Evolutionary conservation across 2,888 invertebrate species (phyloP), one percentile per base, ranked within the genome.

Genomic region (Gerris lacustris): DNA sequence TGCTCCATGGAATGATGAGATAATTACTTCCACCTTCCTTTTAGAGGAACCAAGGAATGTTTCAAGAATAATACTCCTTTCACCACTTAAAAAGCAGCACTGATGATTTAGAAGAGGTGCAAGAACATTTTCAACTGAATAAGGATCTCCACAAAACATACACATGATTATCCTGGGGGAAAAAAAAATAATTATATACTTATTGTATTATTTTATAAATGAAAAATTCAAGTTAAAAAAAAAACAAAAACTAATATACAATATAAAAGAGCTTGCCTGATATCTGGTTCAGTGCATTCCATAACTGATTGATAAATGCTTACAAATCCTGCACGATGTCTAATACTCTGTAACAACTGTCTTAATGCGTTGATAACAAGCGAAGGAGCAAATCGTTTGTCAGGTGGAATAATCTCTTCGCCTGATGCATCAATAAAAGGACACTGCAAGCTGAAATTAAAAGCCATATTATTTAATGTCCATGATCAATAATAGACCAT

Each of bases 81-180:
- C 92, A 0, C 91, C 91, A 67, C 91, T 90, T 72, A 92, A 84
- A 80, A 91, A 90, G 80, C 92, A 93, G 74, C 92, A 90, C 75
- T 92, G 91, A 79, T 95, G 94, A 77, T 89, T 87, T 71, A 96
- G 83, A 72, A 97, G 82, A 0, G 96, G 96, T 17, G 89, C 89
- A 71, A 97, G 83, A 70, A 96, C 92, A 73, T 92, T 90, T 80
- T 95, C 95, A 66, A 94, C 89, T 0, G 92, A 90, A 79, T 89
- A 96, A 1, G 94, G 92, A 81, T 97, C 96, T 69, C 95, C 96
- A 81, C 97, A 97, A 81, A 96, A 94, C 88, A 96, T 90, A 81
- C 95, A 96, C 86, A 97, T 91, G 80, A 92, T 91, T 80, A 95
- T 92, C 77, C 94, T 89, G 76, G 72, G 79, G 78, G 45, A 71